phyloP scores from a whole-genome alignment of 2,113 vertebrate genomes.

The Hirundichthys speculiger region DNA sequence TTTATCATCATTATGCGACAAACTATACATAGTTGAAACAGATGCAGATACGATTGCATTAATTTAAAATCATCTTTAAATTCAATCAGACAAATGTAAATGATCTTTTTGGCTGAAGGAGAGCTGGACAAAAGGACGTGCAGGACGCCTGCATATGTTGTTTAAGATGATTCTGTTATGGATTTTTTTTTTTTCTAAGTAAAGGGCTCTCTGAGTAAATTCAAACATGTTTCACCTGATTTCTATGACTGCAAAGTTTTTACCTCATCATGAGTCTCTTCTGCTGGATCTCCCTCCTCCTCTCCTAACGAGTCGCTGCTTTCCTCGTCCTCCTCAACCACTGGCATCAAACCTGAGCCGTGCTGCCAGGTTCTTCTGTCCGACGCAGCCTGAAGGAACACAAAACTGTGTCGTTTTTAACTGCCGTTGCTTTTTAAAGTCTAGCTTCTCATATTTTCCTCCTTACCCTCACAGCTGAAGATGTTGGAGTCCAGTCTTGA shows the following conservation, averaged over 20 bases:
- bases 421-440: neutral
- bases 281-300: constrained; percentile 26
- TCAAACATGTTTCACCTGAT: neutral
- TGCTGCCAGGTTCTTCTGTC: constrained; percentile 61
- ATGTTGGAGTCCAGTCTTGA: constrained; percentile 54
- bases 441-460: neutral
- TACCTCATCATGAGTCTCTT: constrained; percentile 27
- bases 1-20: constrained; percentile 12
- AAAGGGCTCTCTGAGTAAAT: constrained; percentile 1
- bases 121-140: neutral
- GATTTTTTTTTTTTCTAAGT: neutral
- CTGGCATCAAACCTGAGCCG: constrained; percentile 37
- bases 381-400: constrained; percentile 48
- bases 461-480: constrained; percentile 65
- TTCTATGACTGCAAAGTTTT: constrained; percentile 42
- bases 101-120: neutral
- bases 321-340: constrained; percentile 55
- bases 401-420: neutral
- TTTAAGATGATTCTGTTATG: neutral
- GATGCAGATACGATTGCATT: constrained; percentile 6
- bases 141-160: neutral
- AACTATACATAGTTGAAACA: constrained; percentile 25
- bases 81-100: neutral
- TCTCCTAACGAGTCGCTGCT: neutral
- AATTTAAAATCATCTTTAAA: neutral